Evolutionary conservation across 2,113 vertebrate species (phyloP).

Genomic region (Cryptotis parvus): DNA sequence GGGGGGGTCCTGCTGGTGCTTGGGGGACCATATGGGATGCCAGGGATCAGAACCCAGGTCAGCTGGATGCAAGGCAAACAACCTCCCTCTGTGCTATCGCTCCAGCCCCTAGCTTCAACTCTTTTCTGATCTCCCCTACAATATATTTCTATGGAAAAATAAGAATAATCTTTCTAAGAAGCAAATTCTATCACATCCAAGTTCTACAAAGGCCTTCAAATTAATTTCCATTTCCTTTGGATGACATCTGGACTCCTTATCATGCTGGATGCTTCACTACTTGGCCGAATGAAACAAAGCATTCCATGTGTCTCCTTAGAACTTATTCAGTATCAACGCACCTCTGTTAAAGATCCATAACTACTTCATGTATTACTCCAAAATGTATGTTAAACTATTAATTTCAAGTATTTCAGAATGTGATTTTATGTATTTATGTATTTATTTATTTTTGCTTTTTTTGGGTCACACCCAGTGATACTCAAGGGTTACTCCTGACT

Average conservation of each 20-base stretch:
- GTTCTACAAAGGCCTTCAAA: not conserved
- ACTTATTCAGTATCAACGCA: not conserved
- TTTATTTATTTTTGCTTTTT: too few relatives aligned
- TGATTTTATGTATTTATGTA: too few relatives aligned
- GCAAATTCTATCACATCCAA: not conserved
- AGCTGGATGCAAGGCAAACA: too few relatives aligned
- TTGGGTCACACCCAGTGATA: too few relatives aligned
- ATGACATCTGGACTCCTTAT: not conserved
- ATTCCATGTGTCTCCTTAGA: not conserved
- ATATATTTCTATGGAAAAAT: not conserved
- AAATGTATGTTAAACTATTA: slow-evolving; percentile 10
- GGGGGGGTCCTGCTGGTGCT: too few relatives aligned
- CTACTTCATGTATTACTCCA: not conserved
- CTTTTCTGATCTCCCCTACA: not conserved
- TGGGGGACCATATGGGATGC: too few relatives aligned
- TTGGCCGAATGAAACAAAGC: not conserved
- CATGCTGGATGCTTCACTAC: not conserved
- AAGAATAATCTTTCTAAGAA: not conserved
- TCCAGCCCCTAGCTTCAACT: not conserved
- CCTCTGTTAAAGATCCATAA: not conserved
- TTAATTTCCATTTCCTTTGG: not conserved
- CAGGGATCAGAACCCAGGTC: too few relatives aligned
- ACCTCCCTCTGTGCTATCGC: too few relatives aligned
- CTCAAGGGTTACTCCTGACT: too few relatives aligned
- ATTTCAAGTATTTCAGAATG: not conserved